phyloP scores from a whole-genome alignment of 1,140 invertebrate genomes.

The Leptoteleia sp. region DNA sequence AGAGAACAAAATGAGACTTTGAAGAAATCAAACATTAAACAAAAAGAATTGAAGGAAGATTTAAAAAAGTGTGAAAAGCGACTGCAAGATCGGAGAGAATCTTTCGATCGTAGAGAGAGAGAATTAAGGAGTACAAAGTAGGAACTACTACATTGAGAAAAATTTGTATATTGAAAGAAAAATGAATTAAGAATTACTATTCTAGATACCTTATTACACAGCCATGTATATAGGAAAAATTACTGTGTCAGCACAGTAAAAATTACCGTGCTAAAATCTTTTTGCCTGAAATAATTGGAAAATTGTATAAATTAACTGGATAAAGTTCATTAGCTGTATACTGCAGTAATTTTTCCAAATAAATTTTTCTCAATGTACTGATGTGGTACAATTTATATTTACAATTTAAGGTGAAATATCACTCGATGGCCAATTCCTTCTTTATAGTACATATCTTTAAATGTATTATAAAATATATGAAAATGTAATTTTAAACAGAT shows the following conservation, averaged over 20 bases:
- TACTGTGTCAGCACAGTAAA: too few relatives aligned
- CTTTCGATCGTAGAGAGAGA: slow-evolving; percentile 42
- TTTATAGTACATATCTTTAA: not conserved
- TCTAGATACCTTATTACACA: too few relatives aligned
- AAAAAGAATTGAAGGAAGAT: slow-evolving; percentile 42
- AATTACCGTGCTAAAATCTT: too few relatives aligned
- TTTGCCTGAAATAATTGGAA: too few relatives aligned
- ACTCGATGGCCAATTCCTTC: too few relatives aligned
- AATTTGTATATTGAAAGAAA: slow-evolving; percentile 24
- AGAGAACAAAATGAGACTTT: not conserved
- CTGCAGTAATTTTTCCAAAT: too few relatives aligned
- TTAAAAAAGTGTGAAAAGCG: slow-evolving; percentile 45
- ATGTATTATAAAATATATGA: not conserved
- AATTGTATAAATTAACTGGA: too few relatives aligned
- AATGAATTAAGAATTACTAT: not conserved
- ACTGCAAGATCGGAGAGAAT: slow-evolving; percentile 28
- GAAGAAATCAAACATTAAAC: slow-evolving; percentile 9
- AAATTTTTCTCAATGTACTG: too few relatives aligned
- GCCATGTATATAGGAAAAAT: too few relatives aligned
- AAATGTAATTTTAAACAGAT: slow-evolving; percentile 31
- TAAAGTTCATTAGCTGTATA: too few relatives aligned
- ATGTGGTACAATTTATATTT: too few relatives aligned
- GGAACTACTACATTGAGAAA: slow-evolving; percentile 3
- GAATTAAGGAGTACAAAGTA: slow-evolving; percentile 65
- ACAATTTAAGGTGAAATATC: too few relatives aligned